These are phyloP conservation scores for Smittia aterrima DNA, from an alignment of 2,888 invertebrate genomes.

Conservation along the genomic window DNA sequence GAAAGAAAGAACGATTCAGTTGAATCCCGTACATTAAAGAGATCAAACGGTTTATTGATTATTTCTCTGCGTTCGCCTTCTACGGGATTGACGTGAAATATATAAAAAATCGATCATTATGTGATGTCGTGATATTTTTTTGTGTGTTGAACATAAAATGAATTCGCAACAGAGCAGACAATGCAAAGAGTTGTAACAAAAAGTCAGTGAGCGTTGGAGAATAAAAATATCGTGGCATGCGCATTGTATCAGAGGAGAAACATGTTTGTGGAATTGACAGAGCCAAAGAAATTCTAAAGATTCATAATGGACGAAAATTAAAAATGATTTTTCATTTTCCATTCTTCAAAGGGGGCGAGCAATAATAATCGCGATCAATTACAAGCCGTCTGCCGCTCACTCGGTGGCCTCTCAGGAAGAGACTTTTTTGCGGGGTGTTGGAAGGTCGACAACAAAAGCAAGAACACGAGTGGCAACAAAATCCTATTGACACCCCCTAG, in stretches of 20 bases:
- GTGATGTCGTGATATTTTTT: not conserved
- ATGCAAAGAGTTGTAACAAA: not conserved
- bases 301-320: conserved; percentile 17
- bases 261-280: not conserved
- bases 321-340: conserved; percentile 4
- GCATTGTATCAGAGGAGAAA: not conserved
- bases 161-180: conserved; percentile 5
- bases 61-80: not conserved
- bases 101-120: conserved; percentile 13
- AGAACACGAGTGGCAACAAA: conserved; percentile 23
- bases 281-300: not conserved
- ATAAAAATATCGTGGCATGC: conserved; percentile 10
- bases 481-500: conserved; percentile 23
- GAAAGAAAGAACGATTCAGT: not conserved
- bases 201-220: not conserved
- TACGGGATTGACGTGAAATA: too few relatives aligned
- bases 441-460: not conserved
- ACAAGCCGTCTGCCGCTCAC: not conserved
- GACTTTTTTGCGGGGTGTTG: not conserved
- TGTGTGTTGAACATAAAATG: conserved; percentile 2
- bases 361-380: not conserved
- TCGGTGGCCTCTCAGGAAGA: not conserved
- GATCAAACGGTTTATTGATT: conserved; percentile 10
- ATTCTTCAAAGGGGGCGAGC: not conserved
- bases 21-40: not conserved